Evolutionary conservation across 2,797 vertebrate species (phyloP), one percentile per base, ranked within the genome.

Genomic region (Hypotaenidia philippensis): DNA sequence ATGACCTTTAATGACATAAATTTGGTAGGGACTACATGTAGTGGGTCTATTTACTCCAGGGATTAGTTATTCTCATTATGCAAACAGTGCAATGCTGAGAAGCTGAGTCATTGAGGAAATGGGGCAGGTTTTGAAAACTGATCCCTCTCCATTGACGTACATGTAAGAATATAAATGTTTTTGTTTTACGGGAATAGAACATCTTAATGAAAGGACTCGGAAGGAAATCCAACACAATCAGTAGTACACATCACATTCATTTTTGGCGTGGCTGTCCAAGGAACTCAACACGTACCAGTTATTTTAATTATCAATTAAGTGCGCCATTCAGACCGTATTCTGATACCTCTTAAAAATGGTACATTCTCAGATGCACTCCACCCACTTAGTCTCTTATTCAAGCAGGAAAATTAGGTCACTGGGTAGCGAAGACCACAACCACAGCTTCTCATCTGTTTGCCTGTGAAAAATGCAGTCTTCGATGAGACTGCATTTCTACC

Each of bases 81-180:
- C 75, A 95, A 96, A 93, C 93, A 94, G 87, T 44, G 86, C 27
- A 93, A 89, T 79, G 74, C 79, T 94, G 91, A 95, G 83, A 94
- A 94, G 90, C 94, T 98, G 96, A 98, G 96, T 98, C 97, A 98
- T 15, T 26, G 84, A 97, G 92, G 95, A 97, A 98, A 85, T 12
- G 75, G 93, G 91, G 68, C 89, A 96, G 95, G 87, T 96, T 98
- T 97, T 87, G 91, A 93, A 95, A 97, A 90, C 4, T 7, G 79
- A 97, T 96, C 86, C 69, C 53, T 36, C 83, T 68, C 81, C 83
- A 75, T 89, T 97, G 97, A 98, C 79, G 78, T 83, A 94, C 60
- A 64, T 68, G 85, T 64, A 79, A 96, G 81, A 94, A 60, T 29
- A 84, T 76, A 84, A 96, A 87, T 14, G 40, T 76, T 94, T 76